These are phyloP conservation scores for Clangula hyemalis DNA, from an alignment of 2,797 vertebrate genomes.

Conservation along the genomic window DNA sequence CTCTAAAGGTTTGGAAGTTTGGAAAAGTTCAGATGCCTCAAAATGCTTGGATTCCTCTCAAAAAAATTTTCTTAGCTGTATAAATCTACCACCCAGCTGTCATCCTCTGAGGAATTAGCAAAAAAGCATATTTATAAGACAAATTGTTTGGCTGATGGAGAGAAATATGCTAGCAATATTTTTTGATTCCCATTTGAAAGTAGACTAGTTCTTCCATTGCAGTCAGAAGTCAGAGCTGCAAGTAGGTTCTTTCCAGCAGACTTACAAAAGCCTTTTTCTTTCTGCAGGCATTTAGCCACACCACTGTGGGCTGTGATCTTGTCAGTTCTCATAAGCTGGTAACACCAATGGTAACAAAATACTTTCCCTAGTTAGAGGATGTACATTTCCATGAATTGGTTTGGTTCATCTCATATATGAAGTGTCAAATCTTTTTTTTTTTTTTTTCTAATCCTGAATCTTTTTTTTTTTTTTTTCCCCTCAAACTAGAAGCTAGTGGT, in stretches of 20 bases:
- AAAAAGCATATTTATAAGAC: constrained; percentile 49
- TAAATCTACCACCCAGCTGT: constrained; percentile 71
- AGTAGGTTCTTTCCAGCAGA: constrained; percentile 54
- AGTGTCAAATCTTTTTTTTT: constrained; percentile 2
- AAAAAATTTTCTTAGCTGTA: constrained; percentile 35
- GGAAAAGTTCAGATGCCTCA: constrained; percentile 66
- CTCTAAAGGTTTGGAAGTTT: constrained; percentile 52
- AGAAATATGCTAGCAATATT: constrained; percentile 59
- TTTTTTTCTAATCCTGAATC: not conserved
- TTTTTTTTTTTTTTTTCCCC: not conserved
- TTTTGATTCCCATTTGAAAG: constrained; percentile 64
- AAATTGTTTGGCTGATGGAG: constrained; percentile 45
- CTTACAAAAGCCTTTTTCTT: constrained; percentile 74
- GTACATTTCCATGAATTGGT: constrained; percentile 61
- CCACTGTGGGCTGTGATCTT: constrained; percentile 63
- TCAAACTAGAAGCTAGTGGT: not conserved
- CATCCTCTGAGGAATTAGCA: constrained; percentile 58
- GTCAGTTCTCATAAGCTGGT: constrained; percentile 72
- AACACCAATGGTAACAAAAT: constrained; percentile 70
- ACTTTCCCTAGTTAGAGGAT: constrained; percentile 62
- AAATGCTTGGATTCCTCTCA: constrained; percentile 62
- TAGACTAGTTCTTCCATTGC: constrained; percentile 62
- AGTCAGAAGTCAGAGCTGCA: constrained; percentile 38
- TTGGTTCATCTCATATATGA: constrained; percentile 56
- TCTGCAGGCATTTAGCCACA: constrained; percentile 57